phyloP scores from a whole-genome alignment of 1,140 invertebrate genomes.

The Halictus rubicundus region DNA sequence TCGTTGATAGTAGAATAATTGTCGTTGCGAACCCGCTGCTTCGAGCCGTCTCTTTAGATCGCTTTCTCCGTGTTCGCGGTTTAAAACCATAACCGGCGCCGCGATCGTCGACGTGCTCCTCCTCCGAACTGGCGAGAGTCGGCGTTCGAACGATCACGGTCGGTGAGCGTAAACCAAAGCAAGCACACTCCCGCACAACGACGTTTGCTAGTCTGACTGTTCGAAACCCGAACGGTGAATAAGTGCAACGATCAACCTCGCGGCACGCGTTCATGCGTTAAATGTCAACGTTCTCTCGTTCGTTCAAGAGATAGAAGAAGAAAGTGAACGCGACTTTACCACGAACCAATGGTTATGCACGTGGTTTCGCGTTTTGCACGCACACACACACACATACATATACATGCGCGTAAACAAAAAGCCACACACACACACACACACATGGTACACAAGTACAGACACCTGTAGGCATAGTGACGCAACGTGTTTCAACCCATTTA shows the following conservation, averaged over 20 bases:
- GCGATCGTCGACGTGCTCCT: no score
- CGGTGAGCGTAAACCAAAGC: background rate
- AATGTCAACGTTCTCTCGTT: conserved; percentile 6
- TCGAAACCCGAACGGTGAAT: background rate
- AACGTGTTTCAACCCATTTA: no score
- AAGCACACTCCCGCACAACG: background rate
- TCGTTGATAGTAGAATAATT: no score
- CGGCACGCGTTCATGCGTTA: background rate
- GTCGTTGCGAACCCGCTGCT: no score
- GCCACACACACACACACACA: no score
- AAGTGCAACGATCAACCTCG: background rate
- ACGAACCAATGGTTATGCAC: background rate
- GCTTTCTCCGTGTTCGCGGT: no score
- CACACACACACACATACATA: background rate
- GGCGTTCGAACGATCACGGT: background rate
- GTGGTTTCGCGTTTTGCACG: background rate
- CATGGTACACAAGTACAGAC: no score
- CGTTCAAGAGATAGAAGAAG: background rate
- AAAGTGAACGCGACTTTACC: no score
- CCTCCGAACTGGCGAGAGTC: background rate
- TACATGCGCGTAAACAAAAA: background rate
- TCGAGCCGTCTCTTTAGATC: no score
- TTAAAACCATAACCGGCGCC: no score
- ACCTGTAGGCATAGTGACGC: no score
- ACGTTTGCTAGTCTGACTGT: background rate